These are phyloP conservation scores for Poeciliopsis presidionis DNA, from an alignment of 2,797 vertebrate genomes.

Conservation along the genomic window DNA sequence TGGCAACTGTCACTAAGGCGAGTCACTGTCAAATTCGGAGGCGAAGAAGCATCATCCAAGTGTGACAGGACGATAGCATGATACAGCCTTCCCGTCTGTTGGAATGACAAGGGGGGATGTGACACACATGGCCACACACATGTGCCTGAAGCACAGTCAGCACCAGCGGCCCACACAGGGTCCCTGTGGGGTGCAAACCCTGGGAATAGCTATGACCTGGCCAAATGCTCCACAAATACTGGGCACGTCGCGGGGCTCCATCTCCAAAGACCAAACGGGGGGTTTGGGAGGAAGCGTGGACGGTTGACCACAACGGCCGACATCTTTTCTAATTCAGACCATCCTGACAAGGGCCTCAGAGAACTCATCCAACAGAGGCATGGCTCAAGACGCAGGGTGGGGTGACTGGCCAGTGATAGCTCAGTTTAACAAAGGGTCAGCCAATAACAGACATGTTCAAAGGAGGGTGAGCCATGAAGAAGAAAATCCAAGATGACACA, in stretches of 20 bases:
- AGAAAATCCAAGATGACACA: slow-evolving; percentile 73
- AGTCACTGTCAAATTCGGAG: slow-evolving; percentile 71
- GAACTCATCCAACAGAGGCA: slow-evolving; percentile 68
- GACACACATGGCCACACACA: slow-evolving; percentile 76
- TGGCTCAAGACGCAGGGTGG: slow-evolving; percentile 51
- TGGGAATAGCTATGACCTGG: slow-evolving; percentile 51
- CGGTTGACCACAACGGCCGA: slow-evolving; percentile 45
- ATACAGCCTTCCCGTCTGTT: slow-evolving; percentile 78
- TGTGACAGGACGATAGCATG: slow-evolving; percentile 78
- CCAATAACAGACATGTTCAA: slow-evolving; percentile 71
- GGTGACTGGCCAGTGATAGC: slow-evolving; percentile 72
- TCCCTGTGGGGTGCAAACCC: slow-evolving; percentile 64
- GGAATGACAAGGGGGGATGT: slow-evolving; percentile 70
- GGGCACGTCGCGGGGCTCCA: slow-evolving; percentile 33
- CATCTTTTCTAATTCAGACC: slow-evolving; percentile 55
- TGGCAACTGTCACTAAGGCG: slow-evolving; percentile 75
- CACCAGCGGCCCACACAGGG: slow-evolving; percentile 74
- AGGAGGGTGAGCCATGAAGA: slow-evolving; percentile 69
- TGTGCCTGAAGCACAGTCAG: slow-evolving; percentile 70
- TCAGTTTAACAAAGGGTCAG: slow-evolving; percentile 65
- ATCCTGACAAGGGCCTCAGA: slow-evolving; percentile 63
- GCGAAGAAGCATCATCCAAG: slow-evolving; percentile 73
- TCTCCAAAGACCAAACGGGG: slow-evolving; percentile 51
- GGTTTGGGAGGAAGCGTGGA: slow-evolving; percentile 24
- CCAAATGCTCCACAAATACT: slow-evolving; percentile 58